Base-by-base conservation (phyloP, 2,888 invertebrate genomes). In the Cosmopolites sordidus region DNA sequence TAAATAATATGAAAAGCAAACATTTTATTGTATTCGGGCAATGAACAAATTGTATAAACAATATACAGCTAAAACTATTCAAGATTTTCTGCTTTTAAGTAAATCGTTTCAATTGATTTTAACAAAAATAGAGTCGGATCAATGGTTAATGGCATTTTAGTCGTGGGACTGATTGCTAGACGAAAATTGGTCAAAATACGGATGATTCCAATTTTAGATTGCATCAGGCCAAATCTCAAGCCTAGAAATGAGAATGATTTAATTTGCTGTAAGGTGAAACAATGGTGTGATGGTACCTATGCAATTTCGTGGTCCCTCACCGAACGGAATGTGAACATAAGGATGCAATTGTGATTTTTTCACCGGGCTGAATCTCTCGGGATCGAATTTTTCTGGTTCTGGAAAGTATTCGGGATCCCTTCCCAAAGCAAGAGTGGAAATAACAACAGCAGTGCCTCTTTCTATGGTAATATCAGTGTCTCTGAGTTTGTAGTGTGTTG, bases 221-320 rank as follows among this genome's bases (percentile, higher is more conserved):
- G 61, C 59, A 61, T 59, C 14, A 58, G 1, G 15, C 61, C 61
- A 48, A 61, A 61, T 11, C 61, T 49, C 2, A 59, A 37, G 27
- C 61, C 61, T 61, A 29, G 9, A 47, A 52, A 14, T 37, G n/a
- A n/a, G n/a, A n/a, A n/a, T n/a, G n/a, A n/a, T n/a, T n/a, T n/a
- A n/a, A n/a, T n/a, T n/a, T n/a, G n/a, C n/a, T n/a, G n/a, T n/a
- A n/a, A n/a, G n/a, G n/a, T n/a, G n/a, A n/a, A n/a, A n/a, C n/a
- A n/a, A n/a, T n/a, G n/a, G n/a, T n/a, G n/a, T n/a, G n/a, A n/a
- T 22, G 4, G 22, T 47, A 64, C 65, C 65, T 30, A 66, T 65
- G 37, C 66, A 66, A 56, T 62, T 64, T 38, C 65, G 60, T 1
- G 65, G 66, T 12, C 66, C 64, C 42, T 62, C 64, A 8, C 66